phyloP scores from a whole-genome alignment of 2,113 vertebrate species.

The Chaenogobius annularis region DNA sequence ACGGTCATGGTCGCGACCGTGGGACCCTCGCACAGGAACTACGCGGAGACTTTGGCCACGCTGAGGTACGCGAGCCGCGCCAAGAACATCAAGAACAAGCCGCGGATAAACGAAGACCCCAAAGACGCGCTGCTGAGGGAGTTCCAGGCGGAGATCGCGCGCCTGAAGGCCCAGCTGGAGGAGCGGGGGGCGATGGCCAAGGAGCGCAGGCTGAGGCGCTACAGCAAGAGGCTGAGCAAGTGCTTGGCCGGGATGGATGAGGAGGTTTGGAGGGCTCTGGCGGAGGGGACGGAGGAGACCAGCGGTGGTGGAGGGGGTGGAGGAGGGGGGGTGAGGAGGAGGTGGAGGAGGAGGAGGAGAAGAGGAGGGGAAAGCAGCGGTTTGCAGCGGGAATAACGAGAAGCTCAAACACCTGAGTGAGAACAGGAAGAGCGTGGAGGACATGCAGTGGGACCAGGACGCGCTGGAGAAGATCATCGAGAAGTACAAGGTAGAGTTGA shows the following conservation, averaged over 20 bases:
- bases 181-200: conserved; percentile 87
- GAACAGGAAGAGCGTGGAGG: conserved; percentile 88
- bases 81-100: conserved; percentile 97
- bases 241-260: conserved; percentile 59
- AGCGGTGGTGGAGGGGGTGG: no score
- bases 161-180: conserved; percentile 92
- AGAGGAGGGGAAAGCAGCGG: conserved; percentile 56
- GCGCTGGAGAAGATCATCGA: conserved; percentile 88
- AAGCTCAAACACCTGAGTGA: conserved; percentile 84
- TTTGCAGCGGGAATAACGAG: conserved; percentile 79
- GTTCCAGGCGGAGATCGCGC: conserved; percentile 92
- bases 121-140: conserved; percentile 94
- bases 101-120: conserved; percentile 94
- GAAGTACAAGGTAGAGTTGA: conserved; percentile 93
- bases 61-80: conserved; percentile 92
- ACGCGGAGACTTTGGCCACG: conserved; percentile 90
- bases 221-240: conserved; percentile 79
- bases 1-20: conserved; percentile 96
- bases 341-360: no score
- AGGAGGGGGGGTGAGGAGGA: no score
- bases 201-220: conserved; percentile 83
- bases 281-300: background rate
- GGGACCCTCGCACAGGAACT: conserved; percentile 87
- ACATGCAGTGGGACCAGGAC: conserved; percentile 87
- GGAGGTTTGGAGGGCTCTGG: conserved; percentile 72